These are phyloP conservation scores for Thalassarche chlororhynchos DNA, from an alignment of 2,113 vertebrate genomes.

Conservation along the genomic window DNA sequence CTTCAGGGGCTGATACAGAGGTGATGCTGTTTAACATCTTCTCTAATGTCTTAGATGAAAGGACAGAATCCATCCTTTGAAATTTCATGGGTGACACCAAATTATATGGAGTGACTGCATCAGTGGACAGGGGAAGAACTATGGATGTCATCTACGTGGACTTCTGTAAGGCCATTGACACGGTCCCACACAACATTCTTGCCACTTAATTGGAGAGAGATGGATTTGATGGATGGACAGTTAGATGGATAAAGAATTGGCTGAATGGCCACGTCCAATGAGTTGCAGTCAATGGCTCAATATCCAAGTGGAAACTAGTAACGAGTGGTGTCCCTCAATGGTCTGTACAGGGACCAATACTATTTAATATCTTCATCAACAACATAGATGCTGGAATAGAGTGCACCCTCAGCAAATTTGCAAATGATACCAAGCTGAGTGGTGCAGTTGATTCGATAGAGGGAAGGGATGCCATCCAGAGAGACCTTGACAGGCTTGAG, in stretches of 20 bases:
- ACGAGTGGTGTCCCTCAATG: neutral
- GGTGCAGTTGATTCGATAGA: neutral
- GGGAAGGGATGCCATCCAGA: neutral
- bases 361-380: neutral
- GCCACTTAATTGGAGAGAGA: neutral
- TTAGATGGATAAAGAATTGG: neutral
- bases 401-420: neutral
- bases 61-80: neutral
- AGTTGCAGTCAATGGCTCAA: neutral
- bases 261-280: neutral
- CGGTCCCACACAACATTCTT: neutral
- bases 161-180: neutral
- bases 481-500: neutral
- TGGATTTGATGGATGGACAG: neutral
- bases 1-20: neutral
- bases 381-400: neutral
- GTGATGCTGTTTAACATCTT: neutral
- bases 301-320: neutral
- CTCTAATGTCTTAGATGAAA: neutral
- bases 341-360: neutral
- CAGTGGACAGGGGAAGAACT: neutral
- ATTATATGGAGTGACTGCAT: neutral
- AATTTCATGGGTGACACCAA: neutral
- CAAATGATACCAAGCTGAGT: neutral
- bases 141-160: neutral